A percentile compares a stretch with the other conserved stretches of the same genome.
Conservation (phyloP, 2,113 vertebrate genomes). For the Daphoenositta chrysoptera region DNA sequence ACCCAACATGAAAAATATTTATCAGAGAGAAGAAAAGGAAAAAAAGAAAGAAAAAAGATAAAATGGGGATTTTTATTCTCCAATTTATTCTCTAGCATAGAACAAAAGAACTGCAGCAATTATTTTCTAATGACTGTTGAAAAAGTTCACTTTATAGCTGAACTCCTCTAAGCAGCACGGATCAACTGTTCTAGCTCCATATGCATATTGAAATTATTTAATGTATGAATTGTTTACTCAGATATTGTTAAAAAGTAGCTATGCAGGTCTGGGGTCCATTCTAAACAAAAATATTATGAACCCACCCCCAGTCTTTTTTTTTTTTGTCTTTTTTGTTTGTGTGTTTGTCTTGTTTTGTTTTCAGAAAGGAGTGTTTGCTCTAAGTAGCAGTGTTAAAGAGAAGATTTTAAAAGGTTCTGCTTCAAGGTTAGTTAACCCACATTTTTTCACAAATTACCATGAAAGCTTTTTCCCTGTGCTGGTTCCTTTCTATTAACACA, state of each 20-base stretch:
- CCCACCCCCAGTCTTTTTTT: background rate
- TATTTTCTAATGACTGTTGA: background rate
- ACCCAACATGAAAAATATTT: background rate
- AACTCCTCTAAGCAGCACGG: background rate
- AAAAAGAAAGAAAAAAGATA: background rate
- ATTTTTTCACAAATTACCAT: constrained; percentile 35
- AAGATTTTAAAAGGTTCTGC: constrained; percentile 21
- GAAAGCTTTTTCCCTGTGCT: background rate
- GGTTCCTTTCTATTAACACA: constrained; percentile 25
- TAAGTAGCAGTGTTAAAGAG: background rate
- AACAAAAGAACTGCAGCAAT: background rate
- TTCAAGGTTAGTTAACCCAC: constrained; percentile 54
- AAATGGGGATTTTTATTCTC: background rate
- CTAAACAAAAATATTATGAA: background rate
- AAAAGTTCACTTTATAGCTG: background rate
- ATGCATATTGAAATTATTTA: background rate
- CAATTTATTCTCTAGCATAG: background rate
- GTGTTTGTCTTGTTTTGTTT: background rate
- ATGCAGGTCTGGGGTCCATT: background rate
- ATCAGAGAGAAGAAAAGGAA: background rate
- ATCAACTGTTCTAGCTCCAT: background rate
- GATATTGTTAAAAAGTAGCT: background rate
- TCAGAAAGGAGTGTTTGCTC: background rate
- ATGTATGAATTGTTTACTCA: background rate
- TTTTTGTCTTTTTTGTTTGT: background rate